Evolutionary conservation across 2,797 vertebrate genomes (phyloP).

Genomic region (Bradypodion pumilum): DNA sequence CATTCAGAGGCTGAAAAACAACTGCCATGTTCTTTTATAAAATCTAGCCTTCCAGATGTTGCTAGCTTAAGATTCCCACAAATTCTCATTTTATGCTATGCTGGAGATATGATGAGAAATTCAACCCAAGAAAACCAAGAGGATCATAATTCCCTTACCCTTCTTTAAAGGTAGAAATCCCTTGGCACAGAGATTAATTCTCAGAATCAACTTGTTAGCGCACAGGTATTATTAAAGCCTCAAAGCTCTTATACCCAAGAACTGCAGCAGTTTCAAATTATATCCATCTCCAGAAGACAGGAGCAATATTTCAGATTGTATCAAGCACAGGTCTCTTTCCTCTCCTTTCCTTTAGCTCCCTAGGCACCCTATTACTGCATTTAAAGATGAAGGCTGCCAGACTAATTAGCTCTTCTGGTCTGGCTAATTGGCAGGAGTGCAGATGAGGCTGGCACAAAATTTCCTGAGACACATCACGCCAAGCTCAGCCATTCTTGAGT

Average conservation of each 20-base stretch:
- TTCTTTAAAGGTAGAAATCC: too few species aligned
- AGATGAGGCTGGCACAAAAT: neutral
- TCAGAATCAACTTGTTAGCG: too few species aligned
- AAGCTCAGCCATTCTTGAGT: neutral
- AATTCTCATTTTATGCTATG: too few species aligned
- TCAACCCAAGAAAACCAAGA: too few species aligned
- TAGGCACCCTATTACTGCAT: neutral
- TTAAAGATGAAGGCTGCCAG: constrained; percentile 18
- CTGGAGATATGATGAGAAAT: too few species aligned
- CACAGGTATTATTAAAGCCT: too few species aligned
- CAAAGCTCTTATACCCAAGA: neutral
- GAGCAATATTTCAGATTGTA: constrained; percentile 1
- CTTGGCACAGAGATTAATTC: too few species aligned
- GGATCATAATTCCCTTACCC: too few species aligned
- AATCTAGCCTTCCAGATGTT: too few species aligned
- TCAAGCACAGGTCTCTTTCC: neutral
- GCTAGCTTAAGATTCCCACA: too few species aligned
- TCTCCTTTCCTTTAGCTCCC: neutral
- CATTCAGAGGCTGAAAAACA: too few species aligned
- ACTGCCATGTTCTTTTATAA: too few species aligned
- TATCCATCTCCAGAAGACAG: neutral
- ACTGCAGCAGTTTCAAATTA: neutral
- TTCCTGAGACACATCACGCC: neutral
- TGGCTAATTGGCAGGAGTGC: constrained; percentile 9
- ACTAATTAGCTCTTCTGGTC: constrained; percentile 26